A percentile compares a stretch with the other conserved stretches of the same genome.
Evolutionary conservation across 2,113 vertebrate species (phyloP).

Genomic region (Emydura subglobosa): DNA sequence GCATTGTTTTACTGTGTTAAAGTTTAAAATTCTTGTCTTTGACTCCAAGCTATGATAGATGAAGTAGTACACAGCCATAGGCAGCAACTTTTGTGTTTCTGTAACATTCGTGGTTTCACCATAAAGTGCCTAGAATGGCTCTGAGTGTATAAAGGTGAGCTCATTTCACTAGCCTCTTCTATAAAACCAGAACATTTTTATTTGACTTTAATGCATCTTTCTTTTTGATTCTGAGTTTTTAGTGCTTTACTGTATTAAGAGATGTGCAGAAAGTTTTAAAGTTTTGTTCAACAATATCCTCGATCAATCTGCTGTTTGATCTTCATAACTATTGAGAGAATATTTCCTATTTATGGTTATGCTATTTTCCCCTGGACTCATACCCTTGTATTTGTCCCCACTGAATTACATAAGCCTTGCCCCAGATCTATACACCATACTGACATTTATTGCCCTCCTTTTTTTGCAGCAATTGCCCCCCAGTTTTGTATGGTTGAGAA

Average conservation of each 20-base stretch:
- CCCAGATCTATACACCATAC: not conserved
- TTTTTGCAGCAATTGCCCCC: rapidly evolving
- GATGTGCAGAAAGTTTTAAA: not conserved
- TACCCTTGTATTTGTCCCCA: not conserved
- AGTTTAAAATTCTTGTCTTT: not conserved
- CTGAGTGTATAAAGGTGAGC: not conserved
- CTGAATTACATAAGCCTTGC: not conserved
- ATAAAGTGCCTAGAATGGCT: not conserved
- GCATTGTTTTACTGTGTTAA: rapidly evolving
- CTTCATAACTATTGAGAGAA: not conserved
- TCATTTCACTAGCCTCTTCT: not conserved
- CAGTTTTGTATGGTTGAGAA: not conserved
- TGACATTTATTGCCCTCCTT: not conserved
- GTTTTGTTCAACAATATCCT: not conserved
- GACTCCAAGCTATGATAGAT: not conserved
- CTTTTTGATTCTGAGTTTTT: not conserved
- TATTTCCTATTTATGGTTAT: not conserved
- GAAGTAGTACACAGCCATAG: not conserved
- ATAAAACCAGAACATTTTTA: not conserved
- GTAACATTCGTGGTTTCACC: not conserved
- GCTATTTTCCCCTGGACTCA: not conserved
- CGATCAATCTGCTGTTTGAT: not conserved
- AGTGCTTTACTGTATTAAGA: not conserved
- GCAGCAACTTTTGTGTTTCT: not conserved
- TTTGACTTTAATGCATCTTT: not conserved